These are phyloP conservation scores for Drosophila cognata DNA, from an alignment of 2,888 invertebrate species.

Conservation along the genomic window DNA sequence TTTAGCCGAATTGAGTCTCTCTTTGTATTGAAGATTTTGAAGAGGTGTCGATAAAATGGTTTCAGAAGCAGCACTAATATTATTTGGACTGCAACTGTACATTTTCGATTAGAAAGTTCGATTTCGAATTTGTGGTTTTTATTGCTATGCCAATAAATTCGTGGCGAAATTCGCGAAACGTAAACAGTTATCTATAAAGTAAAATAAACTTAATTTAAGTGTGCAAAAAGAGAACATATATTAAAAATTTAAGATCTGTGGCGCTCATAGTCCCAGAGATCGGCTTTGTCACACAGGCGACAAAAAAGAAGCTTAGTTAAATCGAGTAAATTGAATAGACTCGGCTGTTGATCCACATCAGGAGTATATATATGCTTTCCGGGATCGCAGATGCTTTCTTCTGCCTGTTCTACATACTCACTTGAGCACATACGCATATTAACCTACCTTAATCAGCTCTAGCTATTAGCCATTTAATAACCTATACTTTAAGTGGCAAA, in stretches of 20 bases:
- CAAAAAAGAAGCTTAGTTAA: neutral
- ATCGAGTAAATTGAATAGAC: neutral
- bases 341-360: neutral
- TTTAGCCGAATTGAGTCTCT: neutral
- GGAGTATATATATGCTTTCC: neutral
- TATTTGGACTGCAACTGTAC: neutral
- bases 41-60: neutral
- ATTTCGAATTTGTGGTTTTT: neutral
- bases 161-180: neutral
- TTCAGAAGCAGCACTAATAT: too few species aligned
- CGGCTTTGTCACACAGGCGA: neutral
- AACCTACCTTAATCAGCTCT: neutral
- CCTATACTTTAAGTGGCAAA: neutral
- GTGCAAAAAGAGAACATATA: neutral
- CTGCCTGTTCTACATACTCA: neutral
- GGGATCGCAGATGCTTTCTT: neutral
- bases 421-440: neutral
- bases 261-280: neutral
- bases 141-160: neutral
- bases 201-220: neutral
- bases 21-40: neutral
- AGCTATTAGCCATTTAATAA: neutral
- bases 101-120: neutral
- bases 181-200: neutral
- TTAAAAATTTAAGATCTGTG: fast-evolving